These are phyloP conservation scores for Arge pagana DNA, from an alignment of 2,888 invertebrate species.

Conservation along the genomic window DNA sequence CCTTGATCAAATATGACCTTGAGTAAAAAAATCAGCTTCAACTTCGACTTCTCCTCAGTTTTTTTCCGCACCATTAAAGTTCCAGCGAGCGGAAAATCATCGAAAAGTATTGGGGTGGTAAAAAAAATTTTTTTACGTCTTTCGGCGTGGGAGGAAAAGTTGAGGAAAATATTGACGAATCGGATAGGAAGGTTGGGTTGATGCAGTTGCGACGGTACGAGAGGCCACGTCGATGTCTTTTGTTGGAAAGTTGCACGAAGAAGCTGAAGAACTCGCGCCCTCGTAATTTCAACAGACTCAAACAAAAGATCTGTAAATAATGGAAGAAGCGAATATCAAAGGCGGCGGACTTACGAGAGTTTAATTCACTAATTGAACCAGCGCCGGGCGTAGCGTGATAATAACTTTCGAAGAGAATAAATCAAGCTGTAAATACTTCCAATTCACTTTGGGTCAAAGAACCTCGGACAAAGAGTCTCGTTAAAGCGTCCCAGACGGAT, in stretches of 20 bases:
- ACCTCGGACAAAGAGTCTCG: constrained; percentile 15
- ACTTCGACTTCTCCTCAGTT: no score
- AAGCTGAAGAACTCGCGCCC: constrained; percentile 23
- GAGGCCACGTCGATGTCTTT: constrained; percentile 12
- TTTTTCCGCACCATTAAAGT: no score
- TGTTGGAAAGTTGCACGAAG: constrained; percentile 1
- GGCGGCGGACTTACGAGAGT: constrained; percentile 34
- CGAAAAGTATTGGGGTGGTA: no score
- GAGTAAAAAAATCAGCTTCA: no score
- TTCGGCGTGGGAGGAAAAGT: not conserved
- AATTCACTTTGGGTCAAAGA: constrained; percentile 32
- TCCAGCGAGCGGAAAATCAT: no score
- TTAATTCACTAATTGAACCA: constrained; percentile 41
- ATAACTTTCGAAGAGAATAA: constrained; percentile 29
- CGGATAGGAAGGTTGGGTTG: constrained; percentile 22
- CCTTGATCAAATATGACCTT: no score
- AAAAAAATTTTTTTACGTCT: not conserved
- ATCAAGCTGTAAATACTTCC: constrained; percentile 33
- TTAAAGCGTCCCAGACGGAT: no score
- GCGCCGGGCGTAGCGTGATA: constrained; percentile 31
- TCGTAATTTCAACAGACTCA: constrained; percentile 34
- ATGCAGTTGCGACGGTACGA: constrained; percentile 27
- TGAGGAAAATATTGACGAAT: constrained; percentile 1
- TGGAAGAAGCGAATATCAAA: constrained; percentile 33
- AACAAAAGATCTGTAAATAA: constrained; percentile 38